Conservation (phyloP, 1,140 invertebrate genomes). For the Lepidostoma basale region DNA sequence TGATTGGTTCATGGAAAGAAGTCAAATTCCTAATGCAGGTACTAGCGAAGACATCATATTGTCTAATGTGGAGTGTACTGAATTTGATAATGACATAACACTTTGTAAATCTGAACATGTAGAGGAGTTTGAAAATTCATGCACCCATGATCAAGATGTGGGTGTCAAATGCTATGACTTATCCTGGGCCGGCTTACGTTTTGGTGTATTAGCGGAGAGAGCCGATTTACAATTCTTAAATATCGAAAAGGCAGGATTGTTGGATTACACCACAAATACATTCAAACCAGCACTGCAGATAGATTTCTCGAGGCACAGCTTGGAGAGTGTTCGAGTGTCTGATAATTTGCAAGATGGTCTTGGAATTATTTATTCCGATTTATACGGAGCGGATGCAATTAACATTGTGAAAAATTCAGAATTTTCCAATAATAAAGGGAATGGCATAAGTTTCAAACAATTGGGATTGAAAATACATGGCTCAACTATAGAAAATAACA, state of each 20-base stretch:
- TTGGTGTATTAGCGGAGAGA: conserved; percentile 85
- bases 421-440: conserved; percentile 84
- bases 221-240: conserved; percentile 87
- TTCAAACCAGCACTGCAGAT: conserved; percentile 95
- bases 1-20: conserved; percentile 85
- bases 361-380: conserved; percentile 86
- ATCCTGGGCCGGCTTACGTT: conserved; percentile 90
- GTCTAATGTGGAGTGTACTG: conserved; percentile 88
- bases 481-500: conserved; percentile 82
- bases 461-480: conserved; percentile 80
- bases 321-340: conserved; percentile 80
- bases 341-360: conserved; percentile 88
- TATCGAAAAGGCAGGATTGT: conserved; percentile 89
- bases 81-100: conserved; percentile 91
- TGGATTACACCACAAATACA: conserved; percentile 89
- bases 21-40: conserved; percentile 79
- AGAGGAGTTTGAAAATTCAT: conserved; percentile 87
- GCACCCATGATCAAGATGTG: conserved; percentile 85
- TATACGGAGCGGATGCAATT: conserved; percentile 83
- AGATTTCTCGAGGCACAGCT: conserved; percentile 91
- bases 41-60: conserved; percentile 77
- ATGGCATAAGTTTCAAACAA: conserved; percentile 88
- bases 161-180: conserved; percentile 87
- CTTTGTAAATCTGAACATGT: conserved; percentile 81
- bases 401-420: conserved; percentile 89